Evolutionary conservation across 2,113 vertebrate genomes (phyloP), one percentile per base, ranked within the genome.

Genomic region (Ptilorrhoa leucosticta): DNA sequence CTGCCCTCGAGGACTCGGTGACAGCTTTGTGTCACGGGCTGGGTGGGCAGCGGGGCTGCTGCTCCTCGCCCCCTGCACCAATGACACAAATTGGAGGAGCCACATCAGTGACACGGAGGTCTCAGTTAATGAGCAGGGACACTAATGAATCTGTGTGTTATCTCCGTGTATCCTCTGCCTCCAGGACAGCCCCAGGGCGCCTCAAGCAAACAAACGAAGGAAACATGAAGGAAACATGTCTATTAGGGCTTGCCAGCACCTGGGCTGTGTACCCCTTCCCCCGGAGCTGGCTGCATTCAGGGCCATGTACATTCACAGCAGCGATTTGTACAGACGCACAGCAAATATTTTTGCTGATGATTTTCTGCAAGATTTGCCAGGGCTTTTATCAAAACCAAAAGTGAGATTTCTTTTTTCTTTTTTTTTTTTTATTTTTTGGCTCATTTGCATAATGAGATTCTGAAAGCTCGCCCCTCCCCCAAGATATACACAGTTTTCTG

Each of bases 111-210:
- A 7, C n/a, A 17, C 51, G 3, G 61, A 56, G 87, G 70, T 10
- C 93, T 80, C 1, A 1, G 54, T 54, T 96, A 95, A 93, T 73
- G 79, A 95, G 84, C 75, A 69, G 73, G 60, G 82, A 47, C 84
- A 66, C 63, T 93, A 94, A 96, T 77, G 84, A 96, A 72, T 68
- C 82, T 85, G 16, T 57, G 18, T 60, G 73, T 93, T 87, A 42
- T 50, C 53, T 61, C 73, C 19, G 1, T 12, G 81, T 20, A 57
- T 87, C 70, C 66, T 91, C 66, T 83, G 94, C 89, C 93, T 90
- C 40, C 28, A 65, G 87, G 81, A 76, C 78, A 91, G 93, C 95
- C 87, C 70, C 7, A 0, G 66, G 93, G 91, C 7, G 0, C 87
- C 54, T 85, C n/a, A 14, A 70, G 73, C 45, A 80, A 91, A 65